Evolutionary conservation across 2,888 invertebrate genomes (phyloP).

Genomic region (Plebejus argus): DNA sequence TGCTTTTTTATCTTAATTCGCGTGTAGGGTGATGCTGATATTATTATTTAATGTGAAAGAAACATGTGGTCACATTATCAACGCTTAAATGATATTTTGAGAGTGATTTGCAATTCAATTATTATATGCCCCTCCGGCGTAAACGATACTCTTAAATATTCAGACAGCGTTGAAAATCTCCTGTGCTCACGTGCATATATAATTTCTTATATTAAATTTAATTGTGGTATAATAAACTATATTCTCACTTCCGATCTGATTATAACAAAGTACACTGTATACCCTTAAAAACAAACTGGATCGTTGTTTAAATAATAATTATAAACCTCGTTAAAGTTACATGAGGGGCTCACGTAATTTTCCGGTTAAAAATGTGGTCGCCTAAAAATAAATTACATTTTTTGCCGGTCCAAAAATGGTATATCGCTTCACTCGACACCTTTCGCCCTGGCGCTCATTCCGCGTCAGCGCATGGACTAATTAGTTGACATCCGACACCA

Average conservation of each 20-base stretch:
- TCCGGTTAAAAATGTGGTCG: constrained; percentile 19
- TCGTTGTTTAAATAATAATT: not conserved
- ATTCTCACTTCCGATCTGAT: not conserved
- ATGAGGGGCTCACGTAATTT: constrained; percentile 13
- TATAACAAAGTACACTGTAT: not conserved
- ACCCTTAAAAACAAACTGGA: not conserved
- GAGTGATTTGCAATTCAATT: constrained; percentile 70
- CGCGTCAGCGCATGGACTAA: constrained; percentile 74
- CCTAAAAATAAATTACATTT: constrained; percentile 22
- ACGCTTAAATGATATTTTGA: constrained; percentile 74
- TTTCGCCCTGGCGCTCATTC: constrained; percentile 65
- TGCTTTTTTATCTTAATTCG: constrained; percentile 26
- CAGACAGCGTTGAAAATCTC: constrained; percentile 24
- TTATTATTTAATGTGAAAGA: constrained; percentile 72
- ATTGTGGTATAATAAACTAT: not conserved
- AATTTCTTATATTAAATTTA: constrained; percentile 16
- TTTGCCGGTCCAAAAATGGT: constrained; percentile 43
- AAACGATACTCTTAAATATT: constrained; percentile 28
- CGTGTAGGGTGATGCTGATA: constrained; percentile 54
- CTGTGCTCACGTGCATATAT: constrained; percentile 18
- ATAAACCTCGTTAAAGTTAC: constrained; percentile 1
- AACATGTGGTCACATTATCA: constrained; percentile 74
- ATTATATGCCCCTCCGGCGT: constrained; percentile 54
- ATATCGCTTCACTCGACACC: constrained; percentile 59
- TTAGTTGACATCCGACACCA: constrained; percentile 70